Percentiles rank a stretch among this genome's conserved stretches.
Evolutionary conservation across 2,113 vertebrate genomes (phyloP).

Genomic region (Protobothrops flavoviridis): DNA sequence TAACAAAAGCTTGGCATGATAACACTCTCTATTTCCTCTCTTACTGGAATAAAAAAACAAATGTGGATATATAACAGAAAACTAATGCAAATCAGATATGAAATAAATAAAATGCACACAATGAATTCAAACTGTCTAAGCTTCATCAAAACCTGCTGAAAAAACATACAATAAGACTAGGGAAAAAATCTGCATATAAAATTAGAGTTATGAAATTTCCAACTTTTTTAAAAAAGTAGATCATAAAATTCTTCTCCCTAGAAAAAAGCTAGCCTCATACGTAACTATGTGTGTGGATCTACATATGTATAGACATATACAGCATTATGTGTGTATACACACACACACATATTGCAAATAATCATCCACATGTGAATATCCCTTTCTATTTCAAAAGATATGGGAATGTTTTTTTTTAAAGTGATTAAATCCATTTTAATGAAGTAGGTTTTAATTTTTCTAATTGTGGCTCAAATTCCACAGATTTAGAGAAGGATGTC

Average conservation of each 20-base stretch:
- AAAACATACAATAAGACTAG: constrained; percentile 62
- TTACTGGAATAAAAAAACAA: constrained; percentile 63
- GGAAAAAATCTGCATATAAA: constrained; percentile 69
- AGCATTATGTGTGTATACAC: not conserved
- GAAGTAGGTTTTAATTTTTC: not conserved
- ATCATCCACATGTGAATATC: constrained; percentile 69
- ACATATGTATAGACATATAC: not conserved
- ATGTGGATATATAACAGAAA: constrained; percentile 65
- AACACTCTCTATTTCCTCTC: constrained; percentile 62
- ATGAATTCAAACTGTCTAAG: constrained; percentile 65
- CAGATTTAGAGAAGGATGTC: not conserved
- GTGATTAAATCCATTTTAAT: constrained; percentile 30
- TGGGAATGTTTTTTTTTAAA: constrained; percentile 24
- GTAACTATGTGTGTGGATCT: not conserved
- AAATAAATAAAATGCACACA: constrained; percentile 68
- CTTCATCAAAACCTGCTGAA: constrained; percentile 65
- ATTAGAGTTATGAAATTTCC: constrained; percentile 66
- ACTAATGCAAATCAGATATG: constrained; percentile 64
- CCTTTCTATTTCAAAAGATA: constrained; percentile 39
- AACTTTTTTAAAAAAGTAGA: constrained; percentile 60
- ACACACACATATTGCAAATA: constrained; percentile 53
- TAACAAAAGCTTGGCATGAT: constrained; percentile 70
- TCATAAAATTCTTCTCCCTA: constrained; percentile 51
- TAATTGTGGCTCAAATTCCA: not conserved
- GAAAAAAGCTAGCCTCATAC: constrained; percentile 44